Base-by-base conservation (phyloP, 1,140 invertebrate species). In the Drosophila kepulauana region DNA sequence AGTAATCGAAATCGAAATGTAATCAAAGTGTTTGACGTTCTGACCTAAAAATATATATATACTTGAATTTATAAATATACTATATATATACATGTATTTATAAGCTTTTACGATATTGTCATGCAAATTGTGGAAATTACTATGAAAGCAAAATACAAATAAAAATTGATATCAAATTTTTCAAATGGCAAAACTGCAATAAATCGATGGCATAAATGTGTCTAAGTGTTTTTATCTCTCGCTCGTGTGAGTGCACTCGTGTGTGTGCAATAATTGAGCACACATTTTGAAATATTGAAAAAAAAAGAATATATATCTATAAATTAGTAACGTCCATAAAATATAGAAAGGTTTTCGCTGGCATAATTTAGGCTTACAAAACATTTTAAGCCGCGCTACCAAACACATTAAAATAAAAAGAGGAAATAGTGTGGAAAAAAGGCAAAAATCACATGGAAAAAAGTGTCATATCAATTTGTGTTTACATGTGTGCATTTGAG, bases 151-250 rank as follows among this genome's bases (percentile, higher is more conserved):
- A 41, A 57, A 69, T 72, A 73, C 28, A 57, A 38, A 64, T 57
- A 48, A 16, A 57, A 75, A 78, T 78, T 28, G 15, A 41, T 56
- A 8, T 0, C 1, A 62, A 64, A 82, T 76, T 70, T 75, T 82
- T 79, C 48, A 82, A 79, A 86, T 68, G 72, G 71, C 82, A 76
- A 25, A 86, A 75, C 54, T 58, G 67, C 82, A 66, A 70, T 80
- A 88, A 82, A 78, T 87, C 66, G 73, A 73, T 73, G 72, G 33
- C 45, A 69, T 80, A 82, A 84, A 86, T 82, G 82, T 80, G 75
- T 80, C 74, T 64, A 77, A 82, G 62, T 70, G 79, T 61, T 70
- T 41, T 43, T 67, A 41, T 57, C 20, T 56, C 49, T 15, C 51
- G 13, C 20, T 8, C 35, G 64, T 45, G 43, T 46, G 35, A 28